Conservation (phyloP, 2,888 invertebrate genomes). For the Ctenicera cuprea region DNA sequence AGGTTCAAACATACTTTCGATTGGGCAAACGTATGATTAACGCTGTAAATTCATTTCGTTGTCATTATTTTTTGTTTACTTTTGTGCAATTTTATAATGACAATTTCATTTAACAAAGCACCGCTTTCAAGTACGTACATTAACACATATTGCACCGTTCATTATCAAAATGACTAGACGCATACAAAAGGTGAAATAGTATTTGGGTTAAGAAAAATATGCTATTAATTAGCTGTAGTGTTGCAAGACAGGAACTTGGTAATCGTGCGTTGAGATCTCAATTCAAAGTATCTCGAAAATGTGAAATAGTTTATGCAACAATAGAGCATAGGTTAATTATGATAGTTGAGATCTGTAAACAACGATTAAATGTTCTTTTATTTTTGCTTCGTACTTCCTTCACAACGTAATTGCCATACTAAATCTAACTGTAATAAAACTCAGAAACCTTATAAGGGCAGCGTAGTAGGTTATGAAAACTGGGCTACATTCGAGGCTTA, state of each 20-base stretch:
- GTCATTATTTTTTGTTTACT: conserved; percentile 26
- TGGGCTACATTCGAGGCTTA: no score
- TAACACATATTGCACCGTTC: conserved; percentile 42
- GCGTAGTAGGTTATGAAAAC: no score
- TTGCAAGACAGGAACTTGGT: conserved; percentile 40
- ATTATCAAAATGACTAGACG: conserved; percentile 43
- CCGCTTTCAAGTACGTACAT: conserved; percentile 37
- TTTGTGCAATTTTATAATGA: conserved; percentile 28
- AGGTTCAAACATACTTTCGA: conserved; percentile 34
- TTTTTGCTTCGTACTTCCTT: not conserved
- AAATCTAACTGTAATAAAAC: not conserved
- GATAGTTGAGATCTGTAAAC: conserved; percentile 24
- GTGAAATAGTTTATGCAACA: conserved; percentile 28
- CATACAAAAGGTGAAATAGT: conserved; percentile 15
- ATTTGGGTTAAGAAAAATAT: conserved; percentile 43
- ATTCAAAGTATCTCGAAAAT: conserved; percentile 28
- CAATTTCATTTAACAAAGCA: conserved; percentile 14
- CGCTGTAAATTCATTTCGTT: conserved; percentile 22
- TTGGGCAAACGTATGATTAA: conserved; percentile 36
- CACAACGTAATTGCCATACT: not conserved
- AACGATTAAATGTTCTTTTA: conserved; percentile 21
- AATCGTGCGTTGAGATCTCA: conserved; percentile 28
- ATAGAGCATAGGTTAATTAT: conserved; percentile 25
- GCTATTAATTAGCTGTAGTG: conserved; percentile 40
- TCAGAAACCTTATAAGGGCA: no score